Evolutionary conservation across 2,113 vertebrate genomes (phyloP).

Genomic region (Falcunculus frontatus): DNA sequence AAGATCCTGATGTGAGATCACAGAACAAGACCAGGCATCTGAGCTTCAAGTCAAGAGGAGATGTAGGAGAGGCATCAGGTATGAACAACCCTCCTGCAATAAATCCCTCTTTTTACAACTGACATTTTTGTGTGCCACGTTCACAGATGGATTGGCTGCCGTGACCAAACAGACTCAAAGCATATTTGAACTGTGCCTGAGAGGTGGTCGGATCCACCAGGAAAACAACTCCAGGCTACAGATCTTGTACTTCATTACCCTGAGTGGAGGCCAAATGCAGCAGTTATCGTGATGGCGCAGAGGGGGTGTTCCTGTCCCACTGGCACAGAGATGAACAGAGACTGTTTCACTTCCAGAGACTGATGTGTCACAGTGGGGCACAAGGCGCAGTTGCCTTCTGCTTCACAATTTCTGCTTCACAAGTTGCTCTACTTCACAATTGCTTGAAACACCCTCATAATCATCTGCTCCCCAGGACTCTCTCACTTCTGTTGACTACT

Average conservation of each 20-base stretch:
- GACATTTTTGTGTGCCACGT: neutral
- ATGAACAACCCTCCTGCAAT: neutral
- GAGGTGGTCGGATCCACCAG: neutral
- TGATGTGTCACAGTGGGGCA: neutral
- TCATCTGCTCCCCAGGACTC: neutral
- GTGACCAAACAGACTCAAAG: neutral
- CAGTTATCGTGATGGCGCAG: neutral
- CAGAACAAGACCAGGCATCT: slow-evolving; percentile 46
- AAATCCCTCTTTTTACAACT: neutral
- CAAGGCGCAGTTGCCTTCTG: neutral
- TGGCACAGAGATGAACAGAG: neutral
- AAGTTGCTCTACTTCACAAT: neutral
- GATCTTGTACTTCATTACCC: neutral
- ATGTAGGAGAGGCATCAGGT: slow-evolving; percentile 61
- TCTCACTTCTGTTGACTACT: neutral
- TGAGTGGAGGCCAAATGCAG: neutral
- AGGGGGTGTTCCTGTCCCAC: neutral
- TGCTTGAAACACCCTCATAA: neutral
- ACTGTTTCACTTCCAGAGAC: neutral
- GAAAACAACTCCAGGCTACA: neutral
- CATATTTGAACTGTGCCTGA: neutral
- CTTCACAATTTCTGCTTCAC: neutral
- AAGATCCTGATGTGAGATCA: slow-evolving; percentile 56
- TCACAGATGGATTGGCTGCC: neutral
- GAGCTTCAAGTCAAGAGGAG: slow-evolving; percentile 51